phyloP scores from a whole-genome alignment of 1,140 invertebrate genomes.

The Drosophila eugracilis region DNA sequence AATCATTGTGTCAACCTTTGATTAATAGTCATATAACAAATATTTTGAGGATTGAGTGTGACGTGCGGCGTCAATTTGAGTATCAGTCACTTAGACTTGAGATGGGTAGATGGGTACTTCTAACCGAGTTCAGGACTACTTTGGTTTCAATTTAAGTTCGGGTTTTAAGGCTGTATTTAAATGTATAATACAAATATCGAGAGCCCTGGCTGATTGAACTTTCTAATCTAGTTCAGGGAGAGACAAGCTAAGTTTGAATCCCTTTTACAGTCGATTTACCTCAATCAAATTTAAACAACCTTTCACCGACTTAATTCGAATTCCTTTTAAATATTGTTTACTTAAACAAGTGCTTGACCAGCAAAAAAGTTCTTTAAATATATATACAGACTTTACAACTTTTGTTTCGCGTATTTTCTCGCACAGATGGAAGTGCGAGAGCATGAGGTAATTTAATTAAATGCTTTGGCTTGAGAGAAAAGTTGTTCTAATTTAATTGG shows the following conservation, averaged over 20 bases:
- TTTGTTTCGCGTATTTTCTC: conserved; percentile 17
- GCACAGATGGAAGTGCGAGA: conserved; percentile 1
- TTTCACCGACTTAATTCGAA: conserved; percentile 4
- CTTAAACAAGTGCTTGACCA: conserved; percentile 33
- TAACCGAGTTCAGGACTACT: too few species aligned
- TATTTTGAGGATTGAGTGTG: conserved; percentile 26
- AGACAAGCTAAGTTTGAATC: background rate
- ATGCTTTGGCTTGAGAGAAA: conserved; percentile 68
- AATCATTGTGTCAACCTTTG: conserved; percentile 54
- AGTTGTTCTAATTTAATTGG: conserved; percentile 76
- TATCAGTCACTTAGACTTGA: background rate
- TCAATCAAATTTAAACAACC: background rate
- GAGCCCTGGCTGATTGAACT: too few species aligned
- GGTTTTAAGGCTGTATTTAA: too few species aligned
- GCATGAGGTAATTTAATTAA: conserved; percentile 64
- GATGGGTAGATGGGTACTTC: background rate
- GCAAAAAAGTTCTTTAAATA: conserved; percentile 23
- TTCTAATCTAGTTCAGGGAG: too few species aligned
- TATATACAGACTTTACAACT: conserved; percentile 28
- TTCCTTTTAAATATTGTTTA: conserved; percentile 23
- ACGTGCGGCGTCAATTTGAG: background rate
- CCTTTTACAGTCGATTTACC: background rate
- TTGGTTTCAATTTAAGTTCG: too few species aligned
- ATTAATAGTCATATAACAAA: conserved; percentile 31
- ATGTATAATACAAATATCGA: too few species aligned